Conservation (phyloP, 1,140 invertebrate genomes). For the Zaprionus gabonicus region DNA sequence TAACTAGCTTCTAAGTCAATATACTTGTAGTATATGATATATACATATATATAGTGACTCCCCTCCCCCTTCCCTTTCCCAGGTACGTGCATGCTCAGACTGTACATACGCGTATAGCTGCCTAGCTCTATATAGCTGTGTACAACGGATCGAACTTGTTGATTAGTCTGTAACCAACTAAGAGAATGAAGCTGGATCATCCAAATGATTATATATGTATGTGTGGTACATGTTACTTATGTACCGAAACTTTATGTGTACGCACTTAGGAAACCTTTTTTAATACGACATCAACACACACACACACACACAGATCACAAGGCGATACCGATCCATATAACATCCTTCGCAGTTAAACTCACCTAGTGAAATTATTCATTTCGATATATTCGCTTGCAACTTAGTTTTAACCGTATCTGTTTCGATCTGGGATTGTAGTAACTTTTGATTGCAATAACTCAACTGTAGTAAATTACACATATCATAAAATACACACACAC, state of each 20-base stretch:
- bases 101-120: slow-evolving; percentile 55
- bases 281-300: neutral
- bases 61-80: slow-evolving; percentile 1
- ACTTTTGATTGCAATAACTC: slow-evolving; percentile 26
- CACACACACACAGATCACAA: slow-evolving; percentile 16
- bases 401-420: slow-evolving; percentile 1
- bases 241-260: slow-evolving; percentile 3
- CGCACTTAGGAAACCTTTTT: slow-evolving; percentile 19
- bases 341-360: slow-evolving; percentile 1
- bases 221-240: neutral
- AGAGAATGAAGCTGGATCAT: neutral
- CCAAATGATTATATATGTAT: neutral
- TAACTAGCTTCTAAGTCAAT: slow-evolving; percentile 56
- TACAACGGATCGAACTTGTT: slow-evolving; percentile 59
- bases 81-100: slow-evolving; percentile 30
- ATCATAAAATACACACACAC: slow-evolving; percentile 41
- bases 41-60: slow-evolving; percentile 17
- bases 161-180: slow-evolving; percentile 67
- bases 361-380: slow-evolving; percentile 13
- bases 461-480: slow-evolving; percentile 71
- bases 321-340: neutral
- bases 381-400: neutral
- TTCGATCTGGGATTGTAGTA: neutral
- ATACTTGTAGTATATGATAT: slow-evolving; percentile 27
- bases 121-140: slow-evolving; percentile 47